phyloP scores from a whole-genome alignment of 2,113 vertebrate species.

The Pandion haliaetus region DNA sequence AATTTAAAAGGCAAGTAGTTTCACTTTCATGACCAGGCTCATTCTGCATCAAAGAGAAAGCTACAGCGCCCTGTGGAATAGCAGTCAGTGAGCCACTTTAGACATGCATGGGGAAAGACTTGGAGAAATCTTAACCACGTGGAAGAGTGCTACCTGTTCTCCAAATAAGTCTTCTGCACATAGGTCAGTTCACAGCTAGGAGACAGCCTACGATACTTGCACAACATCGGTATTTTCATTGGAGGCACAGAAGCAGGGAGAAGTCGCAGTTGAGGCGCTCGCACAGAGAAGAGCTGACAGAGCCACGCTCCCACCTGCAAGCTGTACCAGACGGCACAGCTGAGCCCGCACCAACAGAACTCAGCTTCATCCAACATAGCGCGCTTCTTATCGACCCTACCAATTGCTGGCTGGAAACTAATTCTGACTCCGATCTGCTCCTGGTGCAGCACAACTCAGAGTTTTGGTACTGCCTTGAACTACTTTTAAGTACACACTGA shows the following conservation, averaged over 20 bases:
- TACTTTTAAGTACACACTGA: not conserved
- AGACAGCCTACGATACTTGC: accelerated
- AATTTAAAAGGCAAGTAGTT: not conserved
- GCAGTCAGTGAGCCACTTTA: not conserved
- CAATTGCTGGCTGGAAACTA: not conserved
- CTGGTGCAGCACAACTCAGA: not conserved
- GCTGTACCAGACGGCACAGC: not conserved
- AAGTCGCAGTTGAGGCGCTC: accelerated
- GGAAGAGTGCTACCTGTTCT: not conserved
- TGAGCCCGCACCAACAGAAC: not conserved
- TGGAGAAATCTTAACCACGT: not conserved
- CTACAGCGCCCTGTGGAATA: not conserved
- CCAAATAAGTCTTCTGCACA: accelerated
- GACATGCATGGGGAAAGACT: not conserved
- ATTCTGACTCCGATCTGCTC: too few species aligned
- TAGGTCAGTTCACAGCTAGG: not conserved
- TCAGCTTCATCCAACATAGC: accelerated
- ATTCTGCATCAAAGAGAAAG: not conserved
- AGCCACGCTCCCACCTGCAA: not conserved
- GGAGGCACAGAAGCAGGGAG: not conserved
- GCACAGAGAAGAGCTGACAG: not conserved
- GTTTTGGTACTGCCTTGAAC: accelerated
- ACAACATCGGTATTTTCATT: accelerated
- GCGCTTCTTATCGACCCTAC: too few species aligned
- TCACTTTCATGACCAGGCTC: not conserved